Base-by-base conservation (phyloP, 2,888 invertebrate species). In the Nymphalis polychloros region DNA sequence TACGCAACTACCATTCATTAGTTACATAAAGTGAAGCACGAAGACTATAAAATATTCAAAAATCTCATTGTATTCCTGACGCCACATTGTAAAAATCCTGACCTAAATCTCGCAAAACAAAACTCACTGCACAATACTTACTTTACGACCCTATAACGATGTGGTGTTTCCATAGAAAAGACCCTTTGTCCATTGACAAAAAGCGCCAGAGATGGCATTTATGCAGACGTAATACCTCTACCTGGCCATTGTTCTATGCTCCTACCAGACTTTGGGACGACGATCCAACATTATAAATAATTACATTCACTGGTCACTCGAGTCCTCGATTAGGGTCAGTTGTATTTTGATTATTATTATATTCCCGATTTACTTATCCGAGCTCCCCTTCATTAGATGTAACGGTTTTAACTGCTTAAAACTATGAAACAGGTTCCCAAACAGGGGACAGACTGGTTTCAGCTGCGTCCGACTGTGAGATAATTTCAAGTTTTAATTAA, bases 321-420 rank as follows among this genome's bases (percentile, higher is more conserved):
- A 72, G 80, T 78, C 79, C 75, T 73, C 78, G 77, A 86, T 89
- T 86, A 86, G 89, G 91, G 90, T 88, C 90, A 90, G 85, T 88
- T 86, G 86, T 83, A 83, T 84, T 87, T 84, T 86, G 85, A 84
- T 89, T 89, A 89, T 89, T 89, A 87, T 89, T 89, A 87, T 79
- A 75, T 76, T 81, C 81, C 78, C 83, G 85, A 87, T 88, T 90
- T 86, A 86, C 84, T 88, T 87, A 87, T 84, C 87, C 86, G 86
- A 57, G 85, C 90, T 88, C 90, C 92, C 91, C 87, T 88, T 92
- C 92, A 92, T 92, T 92, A 92, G 90, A 86, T 88, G 89, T 92
- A 92, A 92, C 92, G 92, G 92, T 91, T 92, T 88, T 89, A 85
- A 88, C 88, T 88, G 89, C 86, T 90, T 92, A 92, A 92, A 92